Conservation (phyloP, 2,797 vertebrate species). For the Eleutherodactylus coqui region DNA sequence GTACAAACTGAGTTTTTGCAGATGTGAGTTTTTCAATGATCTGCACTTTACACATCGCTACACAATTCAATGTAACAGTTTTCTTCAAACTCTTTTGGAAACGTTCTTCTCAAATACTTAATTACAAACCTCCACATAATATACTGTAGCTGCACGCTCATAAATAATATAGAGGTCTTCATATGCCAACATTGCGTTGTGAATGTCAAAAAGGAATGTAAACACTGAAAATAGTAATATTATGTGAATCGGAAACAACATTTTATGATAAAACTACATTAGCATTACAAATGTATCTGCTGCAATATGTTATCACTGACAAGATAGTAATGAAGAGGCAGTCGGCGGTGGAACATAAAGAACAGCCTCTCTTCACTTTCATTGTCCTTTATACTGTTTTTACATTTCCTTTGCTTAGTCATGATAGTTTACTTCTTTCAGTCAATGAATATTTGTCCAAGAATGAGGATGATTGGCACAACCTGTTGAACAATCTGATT, state of each 20-base stretch:
- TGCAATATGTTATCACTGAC: slow-evolving; percentile 55
- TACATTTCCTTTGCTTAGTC: slow-evolving; percentile 6
- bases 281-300: slow-evolving; percentile 54
- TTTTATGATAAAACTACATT: slow-evolving; percentile 50
- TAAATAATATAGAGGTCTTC: slow-evolving; percentile 41
- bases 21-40: slow-evolving; percentile 28
- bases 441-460: background rate
- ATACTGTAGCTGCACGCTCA: background rate
- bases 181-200: slow-evolving; percentile 25
- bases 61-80: slow-evolving; percentile 43
- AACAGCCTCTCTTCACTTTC: slow-evolving; percentile 38
- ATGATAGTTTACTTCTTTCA: background rate
- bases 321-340: slow-evolving; percentile 52
- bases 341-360: slow-evolving; percentile 36
- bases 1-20: slow-evolving; percentile 26
- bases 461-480: background rate
- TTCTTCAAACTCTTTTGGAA: slow-evolving; percentile 39
- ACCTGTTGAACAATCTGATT: background rate
- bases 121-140: slow-evolving; percentile 35
- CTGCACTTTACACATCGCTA: slow-evolving; percentile 41
- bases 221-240: slow-evolving; percentile 46
- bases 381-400: slow-evolving; percentile 12
- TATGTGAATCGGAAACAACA: slow-evolving; percentile 31
- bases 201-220: slow-evolving; percentile 43
- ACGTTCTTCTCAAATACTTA: slow-evolving; percentile 44